A percentile compares a stretch with the other conserved stretches of the same genome.
Conservation (phyloP, 2,888 invertebrate species). For the Tachystola acroxantha region DNA sequence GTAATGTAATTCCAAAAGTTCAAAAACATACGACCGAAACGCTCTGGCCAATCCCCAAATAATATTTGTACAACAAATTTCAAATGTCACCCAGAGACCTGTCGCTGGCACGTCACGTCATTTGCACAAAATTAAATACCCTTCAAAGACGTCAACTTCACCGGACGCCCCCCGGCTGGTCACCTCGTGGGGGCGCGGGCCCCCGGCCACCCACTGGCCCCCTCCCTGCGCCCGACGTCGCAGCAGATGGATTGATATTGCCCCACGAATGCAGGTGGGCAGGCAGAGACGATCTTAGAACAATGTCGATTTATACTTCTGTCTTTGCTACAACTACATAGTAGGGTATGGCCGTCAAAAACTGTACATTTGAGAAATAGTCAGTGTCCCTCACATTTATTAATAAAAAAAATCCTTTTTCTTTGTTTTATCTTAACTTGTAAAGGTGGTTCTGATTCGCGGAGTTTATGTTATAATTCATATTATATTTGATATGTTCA, state of each 20-base stretch:
- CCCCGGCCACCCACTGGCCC: slow-evolving; percentile 20
- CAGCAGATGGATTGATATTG: slow-evolving; percentile 70
- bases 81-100: slow-evolving; percentile 22
- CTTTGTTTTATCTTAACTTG: no score
- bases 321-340: slow-evolving; percentile 25
- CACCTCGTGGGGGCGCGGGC: slow-evolving; percentile 15
- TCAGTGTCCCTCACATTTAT: no score
- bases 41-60: no score
- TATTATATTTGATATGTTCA: no score
- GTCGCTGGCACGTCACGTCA: slow-evolving; percentile 45
- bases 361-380: no score
- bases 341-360: no score
- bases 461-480: no score
- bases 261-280: slow-evolving; percentile 66
- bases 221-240: slow-evolving; percentile 21
- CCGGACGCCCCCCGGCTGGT: slow-evolving; percentile 23
- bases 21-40: no score
- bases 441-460: no score
- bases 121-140: slow-evolving; percentile 73
- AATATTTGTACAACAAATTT: slow-evolving; percentile 13
- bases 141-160: slow-evolving; percentile 55
- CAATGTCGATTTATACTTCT: slow-evolving; percentile 58
- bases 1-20: no score
- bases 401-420: no score
- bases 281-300: slow-evolving; percentile 51